Base-by-base conservation (phyloP, 2,888 invertebrate genomes). In the Limenitis arthemis region DNA sequence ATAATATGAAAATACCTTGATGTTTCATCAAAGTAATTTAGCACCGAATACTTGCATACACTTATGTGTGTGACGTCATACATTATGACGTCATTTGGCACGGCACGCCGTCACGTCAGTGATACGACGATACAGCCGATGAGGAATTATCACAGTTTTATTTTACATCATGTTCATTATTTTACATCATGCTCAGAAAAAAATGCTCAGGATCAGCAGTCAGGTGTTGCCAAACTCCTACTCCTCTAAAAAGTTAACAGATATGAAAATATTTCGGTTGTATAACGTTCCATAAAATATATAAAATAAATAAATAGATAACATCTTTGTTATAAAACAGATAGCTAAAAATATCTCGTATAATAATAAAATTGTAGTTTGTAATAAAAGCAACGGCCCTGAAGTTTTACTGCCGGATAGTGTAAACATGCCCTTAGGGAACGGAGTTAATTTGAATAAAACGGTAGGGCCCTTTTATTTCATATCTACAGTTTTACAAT, bases 51-150 rank as follows among this genome's bases (percentile, higher is more conserved):
- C 30, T 37, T 37, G 37, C 29, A 39, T 32, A 39, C 34, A 40
- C 41, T 49, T 20, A 31, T 8, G 47, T 37, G 9, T 6, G 33
- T 34, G 40, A 53, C 53, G 55, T 55, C 55, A 44, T 44, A 5
- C 1, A 31, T 1, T 6, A 50, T 55, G 55, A 58, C 57, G 57
- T 58, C 55, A 58, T 58, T 58, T 58, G 57, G 57, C 57, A 55
- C 52, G 41, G 33, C 32, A 29, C 36, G 31, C 37, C 42, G 38
- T 51, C 46, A 43, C 57, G 55, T 58, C 53, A 53, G 55, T 46
- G 51, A 51, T 51, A 51, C 33, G 42, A 51, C 43, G 47, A 51
- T 53, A 53, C 43, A 49, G 48, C 43, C 53, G 51, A 53, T 53
- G 55, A 51, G 39, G 34, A 46, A 43, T 54, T 54, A 57, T 55